These are phyloP conservation scores for Lepilemur ruficaudatus DNA, from an alignment of 2,797 vertebrate genomes.

Conservation along the genomic window DNA sequence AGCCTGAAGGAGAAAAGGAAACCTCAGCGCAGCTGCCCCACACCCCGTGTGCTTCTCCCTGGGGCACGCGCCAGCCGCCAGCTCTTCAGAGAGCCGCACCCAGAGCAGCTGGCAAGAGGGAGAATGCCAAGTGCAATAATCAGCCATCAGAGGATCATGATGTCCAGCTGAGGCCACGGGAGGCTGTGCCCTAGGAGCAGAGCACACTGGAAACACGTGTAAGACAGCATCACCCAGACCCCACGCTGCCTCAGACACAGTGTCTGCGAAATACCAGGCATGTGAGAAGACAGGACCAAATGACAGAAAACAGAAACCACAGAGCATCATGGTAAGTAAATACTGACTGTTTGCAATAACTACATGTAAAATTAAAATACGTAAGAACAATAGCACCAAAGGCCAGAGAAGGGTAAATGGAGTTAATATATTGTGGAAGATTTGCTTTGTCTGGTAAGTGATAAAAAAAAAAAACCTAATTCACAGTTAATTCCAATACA, in stretches of 20 bases:
- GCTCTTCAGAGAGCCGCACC: background rate
- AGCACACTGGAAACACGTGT: background rate
- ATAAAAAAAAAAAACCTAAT: background rate
- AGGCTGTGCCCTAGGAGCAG: background rate
- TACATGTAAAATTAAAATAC: background rate
- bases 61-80: background rate
- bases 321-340: background rate
- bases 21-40: background rate
- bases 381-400: background rate
- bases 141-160: fast-evolving
- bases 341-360: background rate
- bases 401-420: background rate
- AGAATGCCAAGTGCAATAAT: background rate
- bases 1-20: background rate
- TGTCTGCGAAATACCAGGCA: background rate
- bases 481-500: background rate
- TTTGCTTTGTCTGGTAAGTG: background rate
- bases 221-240: background rate
- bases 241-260: fast-evolving
- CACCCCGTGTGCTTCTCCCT: fast-evolving
- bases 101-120: background rate
- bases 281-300: background rate
- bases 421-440: background rate
- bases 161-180: fast-evolving
- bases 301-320: background rate